Evolutionary conservation across 2,888 invertebrate genomes (phyloP), one percentile per base, ranked within the genome.

Genomic region (Oxystoma pomonae): DNA sequence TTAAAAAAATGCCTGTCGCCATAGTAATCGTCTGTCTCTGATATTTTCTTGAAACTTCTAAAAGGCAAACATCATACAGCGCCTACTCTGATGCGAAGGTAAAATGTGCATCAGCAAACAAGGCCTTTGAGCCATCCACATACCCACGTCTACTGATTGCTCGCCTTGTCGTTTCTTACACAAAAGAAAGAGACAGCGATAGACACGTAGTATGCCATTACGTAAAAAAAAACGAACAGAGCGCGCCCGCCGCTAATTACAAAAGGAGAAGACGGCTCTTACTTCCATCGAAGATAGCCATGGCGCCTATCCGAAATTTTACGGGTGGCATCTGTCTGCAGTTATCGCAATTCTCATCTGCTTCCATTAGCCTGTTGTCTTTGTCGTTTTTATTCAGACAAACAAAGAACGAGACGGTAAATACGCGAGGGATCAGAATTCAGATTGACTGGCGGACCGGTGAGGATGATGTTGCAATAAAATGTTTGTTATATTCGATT

Each of bases 311-410:
- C 59, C 57, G 55, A 55, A 56, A 58, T 62, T 58, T 64, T 61
- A 62, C 64, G 64, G 66, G 66, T 66, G 66, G 66, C 66, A 63
- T 61, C 52, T 17, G 63, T 63, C 63, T 63, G 59, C 61, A n/a
- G 61, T 55, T 35, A 35, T 35, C 35, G 3, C 35, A 35, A 35
- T 35, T 35, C 35, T 35, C 35, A 35, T 35, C 35, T 35, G n/a
- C n/a, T n/a, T n/a, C n/a, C n/a, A n/a, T n/a, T n/a, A 7, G 12
- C 35, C 35, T 3, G 35, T 12, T 35, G 12, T 35, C 35, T 35
- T 35, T 35, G 35, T 35, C 35, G 3, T 35, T 35, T 35, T 35
- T 7, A 35, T 35, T 35, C 5, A 3, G 5, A 35, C 35, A 35
- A 35, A 35, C 35, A 35, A 35, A 35, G 35, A 35, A 3, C 35